phyloP scores from a whole-genome alignment of 2,888 invertebrate genomes.

The Sphaerophoria taeniata region DNA sequence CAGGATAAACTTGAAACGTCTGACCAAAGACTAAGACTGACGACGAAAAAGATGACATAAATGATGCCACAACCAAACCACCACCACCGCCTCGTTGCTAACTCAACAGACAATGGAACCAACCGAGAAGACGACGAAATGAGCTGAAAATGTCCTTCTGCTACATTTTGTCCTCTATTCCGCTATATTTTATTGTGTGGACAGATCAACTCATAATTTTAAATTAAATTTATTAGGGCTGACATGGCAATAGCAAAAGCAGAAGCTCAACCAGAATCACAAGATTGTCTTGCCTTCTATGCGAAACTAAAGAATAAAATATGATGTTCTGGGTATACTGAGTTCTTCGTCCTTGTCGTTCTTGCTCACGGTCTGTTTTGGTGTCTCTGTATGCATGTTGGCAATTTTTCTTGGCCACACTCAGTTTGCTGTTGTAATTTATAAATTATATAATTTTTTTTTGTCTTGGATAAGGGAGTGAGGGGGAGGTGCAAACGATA shows the following conservation, averaged over 20 bases:
- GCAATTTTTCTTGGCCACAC: constrained; percentile 60
- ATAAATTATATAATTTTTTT: constrained; percentile 26
- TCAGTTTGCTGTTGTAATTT: constrained; percentile 51
- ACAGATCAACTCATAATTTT: constrained; percentile 74
- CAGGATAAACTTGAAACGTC: constrained; percentile 41
- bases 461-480: background rate
- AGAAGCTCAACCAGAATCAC: constrained; percentile 20
- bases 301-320: constrained; percentile 33
- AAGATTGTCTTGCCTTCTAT: constrained; percentile 8
- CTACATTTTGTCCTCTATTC: constrained; percentile 42
- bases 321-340: constrained; percentile 36
- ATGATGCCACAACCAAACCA: background rate
- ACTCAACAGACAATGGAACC: background rate
- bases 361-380: background rate
- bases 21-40: constrained; percentile 3
- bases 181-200: constrained; percentile 68
- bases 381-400: constrained; percentile 33
- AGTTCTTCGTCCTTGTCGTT: background rate
- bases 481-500: constrained; percentile 42
- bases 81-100: background rate
- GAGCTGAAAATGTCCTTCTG: constrained; percentile 35
- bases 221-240: constrained; percentile 73
- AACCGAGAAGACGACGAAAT: constrained; percentile 2
- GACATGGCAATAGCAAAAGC: constrained; percentile 62
- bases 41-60: background rate